Evolutionary conservation across 2,888 invertebrate species (phyloP), one percentile per base, ranked within the genome.

Genomic region (Lithosia quadra): DNA sequence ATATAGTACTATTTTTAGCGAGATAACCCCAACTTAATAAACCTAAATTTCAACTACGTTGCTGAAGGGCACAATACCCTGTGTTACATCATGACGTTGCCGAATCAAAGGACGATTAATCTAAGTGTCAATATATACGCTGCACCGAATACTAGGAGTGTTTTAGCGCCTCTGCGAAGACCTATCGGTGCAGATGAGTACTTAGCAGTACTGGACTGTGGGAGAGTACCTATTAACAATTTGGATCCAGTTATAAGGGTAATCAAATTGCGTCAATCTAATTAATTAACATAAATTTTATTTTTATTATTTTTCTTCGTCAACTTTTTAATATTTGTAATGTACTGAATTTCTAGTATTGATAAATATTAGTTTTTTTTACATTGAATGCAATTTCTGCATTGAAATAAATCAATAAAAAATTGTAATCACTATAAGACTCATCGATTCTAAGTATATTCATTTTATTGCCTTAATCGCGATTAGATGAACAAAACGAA

Each of bases 231-330:
- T 43, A 94, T 95, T 18, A 95, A 95, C 77, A 95, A 95, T 78
- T 86, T 95, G 73, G 94, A 95, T 86, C 92, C 94, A 3, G 94
- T 94, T 36, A 92, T 94, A 76, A 86, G 95, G 83, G 95, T 94
- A 79, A n/a, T n/a, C n/a, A n/a, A n/a, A n/a, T n/a, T n/a, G n/a
- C n/a, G n/a, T n/a, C n/a, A n/a, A n/a, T n/a, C n/a, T n/a, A n/a
- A n/a, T n/a, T n/a, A n/a, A n/a, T n/a, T n/a, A n/a, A n/a, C n/a
- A n/a, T n/a, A n/a, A n/a, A n/a, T n/a, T n/a, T n/a, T n/a, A n/a
- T n/a, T n/a, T n/a, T n/a, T n/a, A n/a, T n/a, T n/a, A n/a, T n/a
- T n/a, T n/a, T n/a, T n/a, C n/a, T n/a, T n/a, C n/a, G n/a, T n/a
- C n/a, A n/a, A n/a, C n/a, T n/a, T n/a, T n/a, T n/a, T n/a, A n/a